Evolutionary conservation across 2,113 vertebrate species (phyloP).

Genomic region (Leuciscus idus): DNA sequence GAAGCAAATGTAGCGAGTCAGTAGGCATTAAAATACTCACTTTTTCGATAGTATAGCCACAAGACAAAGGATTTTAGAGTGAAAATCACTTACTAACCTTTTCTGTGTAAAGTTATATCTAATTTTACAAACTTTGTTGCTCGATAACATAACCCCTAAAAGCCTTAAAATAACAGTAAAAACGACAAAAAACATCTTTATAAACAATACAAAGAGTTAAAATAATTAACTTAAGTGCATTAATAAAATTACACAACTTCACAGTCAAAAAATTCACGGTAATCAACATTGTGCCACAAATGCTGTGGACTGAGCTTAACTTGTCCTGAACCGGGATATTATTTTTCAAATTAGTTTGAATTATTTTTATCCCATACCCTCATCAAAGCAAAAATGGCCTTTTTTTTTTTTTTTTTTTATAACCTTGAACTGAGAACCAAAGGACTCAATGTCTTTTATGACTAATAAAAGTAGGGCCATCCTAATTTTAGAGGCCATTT

Average conservation of each 20-base stretch:
- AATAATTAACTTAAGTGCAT: no score
- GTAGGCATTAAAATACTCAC: neutral
- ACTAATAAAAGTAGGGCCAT: conserved; percentile 2
- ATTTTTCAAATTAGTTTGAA: no score
- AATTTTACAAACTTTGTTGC: neutral
- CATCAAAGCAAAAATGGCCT: neutral
- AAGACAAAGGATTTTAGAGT: neutral
- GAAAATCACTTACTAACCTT: neutral
- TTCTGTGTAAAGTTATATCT: neutral
- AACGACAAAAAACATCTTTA: neutral
- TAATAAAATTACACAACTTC: no score
- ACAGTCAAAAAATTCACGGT: neutral
- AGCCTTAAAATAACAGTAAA: neutral
- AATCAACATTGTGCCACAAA: neutral
- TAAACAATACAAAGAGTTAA: neutral
- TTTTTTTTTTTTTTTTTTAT: neutral
- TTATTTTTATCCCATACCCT: neutral
- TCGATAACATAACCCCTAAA: neutral
- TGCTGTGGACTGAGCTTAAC: neutral
- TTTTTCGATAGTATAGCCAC: neutral
- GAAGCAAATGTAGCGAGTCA: neutral
- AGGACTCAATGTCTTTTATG: neutral
- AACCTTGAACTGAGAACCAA: conserved; percentile 16
- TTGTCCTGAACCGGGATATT: neutral
- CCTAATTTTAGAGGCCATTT: conserved; percentile 32